Base-by-base conservation (phyloP, 2,888 invertebrate species). In the Cerceris rybyensis region DNA sequence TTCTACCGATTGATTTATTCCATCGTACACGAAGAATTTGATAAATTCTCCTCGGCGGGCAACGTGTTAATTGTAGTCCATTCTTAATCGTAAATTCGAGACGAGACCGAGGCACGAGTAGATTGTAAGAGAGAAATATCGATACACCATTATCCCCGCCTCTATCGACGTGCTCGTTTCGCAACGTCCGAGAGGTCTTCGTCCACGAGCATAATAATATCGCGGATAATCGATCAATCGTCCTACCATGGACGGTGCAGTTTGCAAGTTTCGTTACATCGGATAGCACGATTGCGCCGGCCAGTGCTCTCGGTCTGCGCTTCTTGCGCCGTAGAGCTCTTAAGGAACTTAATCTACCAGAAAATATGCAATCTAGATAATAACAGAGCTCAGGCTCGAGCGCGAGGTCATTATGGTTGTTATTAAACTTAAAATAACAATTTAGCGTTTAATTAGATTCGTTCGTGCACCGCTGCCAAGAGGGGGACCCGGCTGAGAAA, bases 311-410 rank as follows among this genome's bases (percentile, higher is more conserved):
- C 70, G 60, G 46, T 49, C 70, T 61, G 17, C 16, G 70, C 59
- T 73, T 75, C 80, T 80, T 70, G 64, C 55, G 41, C 57, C 57
- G 58, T 7, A 5, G 57, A 49, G 43, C 73, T 17, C 80, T 67
- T 69, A 63, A 79, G 88, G 86, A 87, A 88, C 89, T 90, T 90
- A 91, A 91, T 91, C 88, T 88, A 91, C 88, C 91, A 90, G 91
- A 92, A 91, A 91, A 91, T 91, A 90, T 90, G 91, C 91, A 91
- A 92, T 91, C 89, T 90, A 87, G 90, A 89, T 91, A 91, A 91
- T 92, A 90, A 91, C 91, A 89, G 90, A 89, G 90, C 83, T 42
- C 82, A 78, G 81, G 78, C 79, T 81, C 80, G 84, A 85, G 86
- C 87, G 88, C 87, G 88, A 89, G 88, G 86, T 89, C 90, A 91